Evolutionary conservation across 1,140 invertebrate genomes (phyloP).

Genomic region (Eulimnadia texana): DNA sequence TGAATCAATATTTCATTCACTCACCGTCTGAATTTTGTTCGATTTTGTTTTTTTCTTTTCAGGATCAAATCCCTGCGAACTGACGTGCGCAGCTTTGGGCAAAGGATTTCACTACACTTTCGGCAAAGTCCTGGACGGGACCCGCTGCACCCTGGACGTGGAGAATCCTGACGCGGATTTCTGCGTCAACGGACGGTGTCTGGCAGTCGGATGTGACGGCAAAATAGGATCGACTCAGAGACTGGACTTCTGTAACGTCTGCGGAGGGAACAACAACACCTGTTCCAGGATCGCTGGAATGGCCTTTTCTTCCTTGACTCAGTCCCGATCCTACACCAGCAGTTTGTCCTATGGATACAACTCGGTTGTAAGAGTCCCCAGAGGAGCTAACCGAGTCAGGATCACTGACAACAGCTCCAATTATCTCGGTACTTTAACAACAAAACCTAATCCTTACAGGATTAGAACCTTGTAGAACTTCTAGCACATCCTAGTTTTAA

Average conservation of each 20-base stretch:
- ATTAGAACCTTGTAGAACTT: too few relatives aligned
- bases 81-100: constrained; percentile 18
- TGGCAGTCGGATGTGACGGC: constrained; percentile 26
- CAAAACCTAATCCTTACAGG: too few relatives aligned
- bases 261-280: constrained; percentile 20
- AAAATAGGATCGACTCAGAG: constrained; percentile 17
- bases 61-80: constrained; percentile 21
- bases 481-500: too few relatives aligned
- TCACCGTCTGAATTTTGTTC: background rate
- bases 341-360: constrained; percentile 26
- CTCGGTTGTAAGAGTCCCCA: constrained; percentile 26
- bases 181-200: constrained; percentile 33
- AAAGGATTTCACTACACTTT: constrained; percentile 19
- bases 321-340: background rate
- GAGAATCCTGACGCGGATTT: constrained; percentile 25
- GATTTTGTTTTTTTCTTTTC: too few relatives aligned
- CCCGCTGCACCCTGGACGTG: constrained; percentile 25
- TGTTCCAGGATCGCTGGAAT: constrained; percentile 20
- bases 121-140: constrained; percentile 31
- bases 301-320: constrained; percentile 2
- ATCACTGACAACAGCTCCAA: constrained; percentile 26
- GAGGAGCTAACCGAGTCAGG: constrained; percentile 26
- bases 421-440: constrained; percentile 26
- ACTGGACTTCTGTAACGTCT: constrained; percentile 22
- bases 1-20: background rate